Conservation (phyloP, 1,140 invertebrate species). For the Oscheius sp. region DNA sequence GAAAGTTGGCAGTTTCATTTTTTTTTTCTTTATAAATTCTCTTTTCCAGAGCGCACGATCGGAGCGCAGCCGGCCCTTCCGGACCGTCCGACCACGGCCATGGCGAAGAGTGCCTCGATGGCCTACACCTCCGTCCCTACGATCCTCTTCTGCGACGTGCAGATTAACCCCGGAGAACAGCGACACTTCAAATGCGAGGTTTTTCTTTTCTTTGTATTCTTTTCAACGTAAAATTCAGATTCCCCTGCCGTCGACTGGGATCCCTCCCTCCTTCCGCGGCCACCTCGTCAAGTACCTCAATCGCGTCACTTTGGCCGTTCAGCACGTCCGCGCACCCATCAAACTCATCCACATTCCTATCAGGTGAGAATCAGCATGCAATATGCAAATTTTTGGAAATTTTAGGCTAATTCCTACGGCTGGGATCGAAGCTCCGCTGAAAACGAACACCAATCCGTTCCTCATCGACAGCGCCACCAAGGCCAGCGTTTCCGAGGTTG, state of each 20-base stretch:
- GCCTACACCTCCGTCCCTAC: conserved; percentile 55
- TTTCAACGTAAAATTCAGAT: conserved; percentile 41
- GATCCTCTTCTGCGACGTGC: conserved; percentile 54
- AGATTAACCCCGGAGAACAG: conserved; percentile 40
- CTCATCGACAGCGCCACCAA: not conserved
- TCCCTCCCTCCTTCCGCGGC: conserved; percentile 45
- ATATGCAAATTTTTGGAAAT: conserved; percentile 40
- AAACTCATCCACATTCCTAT: conserved; percentile 47
- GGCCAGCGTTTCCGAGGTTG: conserved; percentile 17
- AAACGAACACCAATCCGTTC: conserved; percentile 13
- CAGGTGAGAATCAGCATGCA: conserved; percentile 5
- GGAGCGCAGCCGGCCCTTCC: conserved; percentile 17
- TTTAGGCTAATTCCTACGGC: conserved; percentile 38
- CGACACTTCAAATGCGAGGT: conserved; percentile 43
- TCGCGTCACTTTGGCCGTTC: conserved; percentile 52
- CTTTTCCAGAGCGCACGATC: conserved; percentile 19
- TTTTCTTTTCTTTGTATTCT: conserved; percentile 8
- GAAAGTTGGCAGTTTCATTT: conserved; percentile 9
- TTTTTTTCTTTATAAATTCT: not conserved
- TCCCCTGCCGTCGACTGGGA: conserved; percentile 11
- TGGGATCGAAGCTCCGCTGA: conserved; percentile 18
- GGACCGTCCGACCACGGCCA: conserved; percentile 41
- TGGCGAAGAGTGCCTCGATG: conserved; percentile 44
- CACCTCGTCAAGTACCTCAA: conserved; percentile 52
- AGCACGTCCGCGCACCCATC: conserved; percentile 56